phyloP scores from a whole-genome alignment of 2,888 invertebrate genomes.

The Parnassius glacialis region DNA sequence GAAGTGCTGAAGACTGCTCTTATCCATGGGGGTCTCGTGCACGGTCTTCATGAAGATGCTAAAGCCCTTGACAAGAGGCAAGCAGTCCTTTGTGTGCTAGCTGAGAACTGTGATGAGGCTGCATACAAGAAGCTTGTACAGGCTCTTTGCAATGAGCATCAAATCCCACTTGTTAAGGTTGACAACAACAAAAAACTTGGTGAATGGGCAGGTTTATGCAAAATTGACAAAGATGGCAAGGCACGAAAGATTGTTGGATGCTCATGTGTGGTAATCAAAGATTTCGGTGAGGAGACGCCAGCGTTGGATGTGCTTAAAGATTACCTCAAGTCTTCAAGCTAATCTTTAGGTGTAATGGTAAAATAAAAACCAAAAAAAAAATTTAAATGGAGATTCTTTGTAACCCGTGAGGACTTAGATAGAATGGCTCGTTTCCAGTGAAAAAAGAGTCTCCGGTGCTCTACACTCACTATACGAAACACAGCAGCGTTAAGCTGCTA shows the following conservation, averaged over 20 bases:
- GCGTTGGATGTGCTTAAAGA: constrained; percentile 97
- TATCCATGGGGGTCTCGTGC: constrained; percentile 96
- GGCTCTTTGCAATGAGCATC: constrained; percentile 98
- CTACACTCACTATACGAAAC: no score
- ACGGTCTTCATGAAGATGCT: constrained; percentile 98
- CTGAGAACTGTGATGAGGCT: constrained; percentile 99
- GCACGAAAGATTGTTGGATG: constrained; percentile 99
- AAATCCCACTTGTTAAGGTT: constrained; percentile 95
- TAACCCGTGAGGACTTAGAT: no score
- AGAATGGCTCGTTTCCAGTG: no score
- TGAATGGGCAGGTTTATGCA: constrained; percentile 99
- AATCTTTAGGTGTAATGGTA: constrained; percentile 67
- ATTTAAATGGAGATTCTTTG: constrained; percentile 59
- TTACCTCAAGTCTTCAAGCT: constrained; percentile 92
- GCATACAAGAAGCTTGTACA: constrained; percentile 98
- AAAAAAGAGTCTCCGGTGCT: no score
- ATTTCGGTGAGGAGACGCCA: constrained; percentile 98
- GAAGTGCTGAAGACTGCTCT: constrained; percentile 97
- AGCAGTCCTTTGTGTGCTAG: constrained; percentile 97
- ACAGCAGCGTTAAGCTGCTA: no score
- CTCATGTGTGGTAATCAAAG: constrained; percentile 98
- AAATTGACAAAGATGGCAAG: constrained; percentile 99
- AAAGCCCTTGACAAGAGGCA: constrained; percentile 99
- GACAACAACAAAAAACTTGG: constrained; percentile 99
- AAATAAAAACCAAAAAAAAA: constrained; percentile 79